Percentiles rank a stretch among this genome's conserved stretches.
phyloP scores from a whole-genome alignment of 1,140 invertebrate species.

The Leguminivora glycinivorella region DNA sequence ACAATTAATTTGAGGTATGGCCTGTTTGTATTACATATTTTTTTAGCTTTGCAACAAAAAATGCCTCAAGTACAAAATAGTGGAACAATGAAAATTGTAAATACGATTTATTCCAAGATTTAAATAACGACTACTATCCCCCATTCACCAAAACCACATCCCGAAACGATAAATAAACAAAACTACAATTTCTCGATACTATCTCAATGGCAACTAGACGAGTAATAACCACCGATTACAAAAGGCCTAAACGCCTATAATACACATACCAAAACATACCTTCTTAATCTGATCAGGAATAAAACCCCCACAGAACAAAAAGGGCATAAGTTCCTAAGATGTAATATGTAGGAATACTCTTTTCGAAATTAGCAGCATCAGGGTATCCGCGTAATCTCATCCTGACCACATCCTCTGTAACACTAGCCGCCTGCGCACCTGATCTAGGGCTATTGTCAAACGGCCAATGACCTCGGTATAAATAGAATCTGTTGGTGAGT shows the following conservation, averaged over 20 bases:
- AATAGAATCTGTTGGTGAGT: neutral
- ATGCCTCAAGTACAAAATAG: too few relatives aligned
- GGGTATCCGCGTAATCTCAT: constrained; percentile 11
- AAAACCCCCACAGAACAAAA: neutral
- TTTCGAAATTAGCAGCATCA: neutral
- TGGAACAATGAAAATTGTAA: too few relatives aligned
- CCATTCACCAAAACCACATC: neutral
- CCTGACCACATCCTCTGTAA: constrained; percentile 40
- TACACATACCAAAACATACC: neutral
- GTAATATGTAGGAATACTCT: neutral
- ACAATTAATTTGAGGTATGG: too few relatives aligned
- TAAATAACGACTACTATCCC: neutral
- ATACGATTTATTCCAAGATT: too few relatives aligned
- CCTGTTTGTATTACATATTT: too few relatives aligned
- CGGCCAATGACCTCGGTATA: neutral
- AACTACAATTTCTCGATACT: neutral
- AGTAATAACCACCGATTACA: neutral
- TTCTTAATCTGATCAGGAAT: neutral
- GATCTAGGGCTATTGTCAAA: constrained; percentile 27
- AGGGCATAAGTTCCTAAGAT: neutral
- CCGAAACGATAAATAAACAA: neutral
- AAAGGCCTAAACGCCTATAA: neutral
- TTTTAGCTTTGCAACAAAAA: too few relatives aligned
- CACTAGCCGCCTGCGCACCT: constrained; percentile 33
- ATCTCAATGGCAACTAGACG: neutral